Percentiles rank a stretch among this genome's conserved stretches.
These are phyloP conservation scores for Drosophila sp. DNA, from an alignment of 1,140 invertebrate species.

Conservation along the genomic window DNA sequence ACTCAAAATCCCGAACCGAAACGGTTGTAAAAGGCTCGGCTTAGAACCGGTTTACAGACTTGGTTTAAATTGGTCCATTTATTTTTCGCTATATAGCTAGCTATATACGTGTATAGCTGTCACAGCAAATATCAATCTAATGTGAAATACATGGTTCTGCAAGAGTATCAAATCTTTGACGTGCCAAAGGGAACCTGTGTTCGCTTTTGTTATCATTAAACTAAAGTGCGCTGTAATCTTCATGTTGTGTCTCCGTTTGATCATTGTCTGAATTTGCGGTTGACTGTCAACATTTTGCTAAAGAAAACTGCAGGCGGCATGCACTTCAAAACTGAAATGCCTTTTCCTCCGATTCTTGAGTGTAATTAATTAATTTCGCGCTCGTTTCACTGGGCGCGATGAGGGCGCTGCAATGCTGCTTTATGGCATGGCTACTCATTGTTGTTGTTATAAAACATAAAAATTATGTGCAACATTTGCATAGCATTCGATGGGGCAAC, in stretches of 20 bases:
- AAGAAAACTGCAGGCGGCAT: conserved; percentile 35
- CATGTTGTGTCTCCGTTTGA: conserved; percentile 22
- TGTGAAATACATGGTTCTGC: no score
- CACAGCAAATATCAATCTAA: no score
- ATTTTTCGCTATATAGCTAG: no score
- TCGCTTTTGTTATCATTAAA: conserved; percentile 7
- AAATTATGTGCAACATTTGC: conserved; percentile 48
- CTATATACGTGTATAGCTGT: no score
- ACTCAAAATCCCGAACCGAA: no score
- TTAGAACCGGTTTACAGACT: no score
- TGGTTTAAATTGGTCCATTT: no score
- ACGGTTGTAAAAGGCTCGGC: no score
- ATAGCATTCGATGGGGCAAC: conserved; percentile 34
- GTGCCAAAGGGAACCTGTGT: no score
- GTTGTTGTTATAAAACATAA: conserved; percentile 29
- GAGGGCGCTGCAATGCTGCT: background rate
- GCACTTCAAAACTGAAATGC: conserved; percentile 67
- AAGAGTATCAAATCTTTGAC: no score
- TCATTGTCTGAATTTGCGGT: background rate
- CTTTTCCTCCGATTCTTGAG: conserved; percentile 76
- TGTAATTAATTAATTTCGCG: conserved; percentile 83
- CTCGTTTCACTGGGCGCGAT: conserved; percentile 29
- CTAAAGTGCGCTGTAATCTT: conserved; percentile 60
- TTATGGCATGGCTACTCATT: background rate
- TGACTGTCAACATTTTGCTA: conserved; percentile 30